phyloP scores from a whole-genome alignment of 1,140 invertebrate species.

The Papilio xuthus region DNA sequence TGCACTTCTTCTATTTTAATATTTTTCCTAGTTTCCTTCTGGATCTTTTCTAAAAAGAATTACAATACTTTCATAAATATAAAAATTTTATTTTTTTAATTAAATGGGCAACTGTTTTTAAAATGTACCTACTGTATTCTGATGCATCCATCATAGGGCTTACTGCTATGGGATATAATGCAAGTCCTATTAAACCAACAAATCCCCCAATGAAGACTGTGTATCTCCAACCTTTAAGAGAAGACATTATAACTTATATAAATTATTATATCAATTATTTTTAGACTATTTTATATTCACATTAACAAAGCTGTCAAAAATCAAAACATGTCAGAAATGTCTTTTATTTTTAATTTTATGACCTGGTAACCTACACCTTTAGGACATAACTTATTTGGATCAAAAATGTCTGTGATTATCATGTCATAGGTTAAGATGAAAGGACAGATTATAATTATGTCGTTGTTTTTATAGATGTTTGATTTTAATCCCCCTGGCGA shows the following conservation, averaged over 20 bases:
- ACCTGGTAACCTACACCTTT: too few species aligned
- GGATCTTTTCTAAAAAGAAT: constrained; percentile 83
- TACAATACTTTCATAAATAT: constrained; percentile 34
- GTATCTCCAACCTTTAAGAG: constrained; percentile 78
- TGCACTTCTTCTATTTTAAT: constrained; percentile 86
- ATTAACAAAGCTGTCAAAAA: background rate
- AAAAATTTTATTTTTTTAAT: background rate
- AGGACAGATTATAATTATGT: background rate
- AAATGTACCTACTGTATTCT: constrained; percentile 81
- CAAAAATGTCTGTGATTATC: too few species aligned
- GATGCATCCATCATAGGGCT: constrained; percentile 83
- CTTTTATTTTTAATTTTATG: too few species aligned
- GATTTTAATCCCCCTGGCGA: background rate
- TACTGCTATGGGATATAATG: constrained; percentile 84
- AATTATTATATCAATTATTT: background rate
- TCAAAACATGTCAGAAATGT: background rate
- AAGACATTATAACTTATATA: constrained; percentile 52
- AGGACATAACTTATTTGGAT: too few species aligned
- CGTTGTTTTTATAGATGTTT: background rate
- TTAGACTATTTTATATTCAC: background rate
- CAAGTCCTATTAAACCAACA: constrained; percentile 81
- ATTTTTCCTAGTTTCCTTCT: constrained; percentile 81
- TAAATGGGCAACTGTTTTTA: constrained; percentile 24
- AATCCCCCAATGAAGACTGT: constrained; percentile 79
- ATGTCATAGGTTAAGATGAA: background rate